phyloP scores from a whole-genome alignment of 1,140 invertebrate species.

The Chrysomallon squamiferum region DNA sequence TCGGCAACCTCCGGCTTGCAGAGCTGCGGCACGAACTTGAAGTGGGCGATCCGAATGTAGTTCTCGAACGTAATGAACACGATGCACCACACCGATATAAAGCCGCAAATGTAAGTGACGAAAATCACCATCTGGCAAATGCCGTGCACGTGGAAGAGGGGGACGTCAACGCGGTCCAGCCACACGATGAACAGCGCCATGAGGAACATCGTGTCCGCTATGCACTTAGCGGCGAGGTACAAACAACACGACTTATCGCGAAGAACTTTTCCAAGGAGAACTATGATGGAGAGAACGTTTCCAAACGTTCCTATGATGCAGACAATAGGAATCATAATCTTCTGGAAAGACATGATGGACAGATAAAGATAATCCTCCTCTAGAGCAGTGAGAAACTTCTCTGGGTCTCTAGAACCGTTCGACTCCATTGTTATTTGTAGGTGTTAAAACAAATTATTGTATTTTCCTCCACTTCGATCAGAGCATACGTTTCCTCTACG shows the following conservation, averaged over 20 bases:
- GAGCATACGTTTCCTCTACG: too few species aligned
- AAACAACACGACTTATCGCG: constrained; percentile 33
- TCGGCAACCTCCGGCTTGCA: constrained; percentile 46
- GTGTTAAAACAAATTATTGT: too few species aligned
- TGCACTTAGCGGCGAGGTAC: constrained; percentile 36
- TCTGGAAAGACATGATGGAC: constrained; percentile 9
- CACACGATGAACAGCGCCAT: constrained; percentile 61
- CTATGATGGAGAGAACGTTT: constrained; percentile 27
- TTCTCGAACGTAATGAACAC: constrained; percentile 44
- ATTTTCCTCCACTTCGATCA: too few species aligned
- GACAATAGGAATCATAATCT: constrained; percentile 23
- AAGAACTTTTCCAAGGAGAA: constrained; percentile 30
- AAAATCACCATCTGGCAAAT: constrained; percentile 56
- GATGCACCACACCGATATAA: constrained; percentile 60
- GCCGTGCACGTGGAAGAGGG: constrained; percentile 39
- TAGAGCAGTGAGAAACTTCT: too few species aligned
- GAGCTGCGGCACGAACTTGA: constrained; percentile 38
- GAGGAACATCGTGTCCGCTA: constrained; percentile 40
- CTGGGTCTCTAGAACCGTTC: too few species aligned
- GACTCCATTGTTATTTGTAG: too few species aligned
- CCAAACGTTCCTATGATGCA: constrained; percentile 36
- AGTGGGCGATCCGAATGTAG: constrained; percentile 53
- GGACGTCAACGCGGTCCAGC: constrained; percentile 65
- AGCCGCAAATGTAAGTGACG: constrained; percentile 53
- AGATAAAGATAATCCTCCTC: constrained; percentile 4